A percentile compares a stretch with the other conserved stretches of the same genome.
phyloP scores from a whole-genome alignment of 2,797 vertebrate species.

The Champsocephalus esox region DNA sequence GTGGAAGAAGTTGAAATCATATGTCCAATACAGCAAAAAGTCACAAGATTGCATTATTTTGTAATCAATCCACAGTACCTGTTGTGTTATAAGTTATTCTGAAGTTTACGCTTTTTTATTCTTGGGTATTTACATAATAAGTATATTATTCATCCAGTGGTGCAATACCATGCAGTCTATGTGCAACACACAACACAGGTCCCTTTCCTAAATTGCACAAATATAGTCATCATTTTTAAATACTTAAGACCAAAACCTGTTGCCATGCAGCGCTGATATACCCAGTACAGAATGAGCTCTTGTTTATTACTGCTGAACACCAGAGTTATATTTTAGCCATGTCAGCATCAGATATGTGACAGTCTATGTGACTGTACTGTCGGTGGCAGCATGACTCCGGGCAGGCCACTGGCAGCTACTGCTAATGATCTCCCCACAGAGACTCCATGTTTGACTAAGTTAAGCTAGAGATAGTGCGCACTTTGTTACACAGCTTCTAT shows the following conservation, averaged over 20 bases:
- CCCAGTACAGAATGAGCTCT: background rate
- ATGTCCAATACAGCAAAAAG: background rate
- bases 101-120: slow-evolving; percentile 2
- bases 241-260: background rate
- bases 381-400: slow-evolving; percentile 57
- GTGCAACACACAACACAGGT: background rate
- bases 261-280: background rate
- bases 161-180: background rate
- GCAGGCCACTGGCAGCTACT: slow-evolving; percentile 56
- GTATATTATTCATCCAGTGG: background rate
- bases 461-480: slow-evolving; percentile 10
- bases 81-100: slow-evolving; percentile 7
- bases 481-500: slow-evolving; percentile 12
- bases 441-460: slow-evolving; percentile 37
- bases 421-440: slow-evolving; percentile 65
- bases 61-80: background rate
- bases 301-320: background rate
- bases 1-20: background rate
- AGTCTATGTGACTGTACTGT: slow-evolving; percentile 42
- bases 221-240: background rate
- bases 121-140: background rate
- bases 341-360: slow-evolving; percentile 40
- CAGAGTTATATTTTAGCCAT: slow-evolving; percentile 20
- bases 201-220: background rate
- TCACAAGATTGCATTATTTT: background rate